Conservation (phyloP, 2,113 vertebrate genomes). For the Melanocharis versteri region DNA sequence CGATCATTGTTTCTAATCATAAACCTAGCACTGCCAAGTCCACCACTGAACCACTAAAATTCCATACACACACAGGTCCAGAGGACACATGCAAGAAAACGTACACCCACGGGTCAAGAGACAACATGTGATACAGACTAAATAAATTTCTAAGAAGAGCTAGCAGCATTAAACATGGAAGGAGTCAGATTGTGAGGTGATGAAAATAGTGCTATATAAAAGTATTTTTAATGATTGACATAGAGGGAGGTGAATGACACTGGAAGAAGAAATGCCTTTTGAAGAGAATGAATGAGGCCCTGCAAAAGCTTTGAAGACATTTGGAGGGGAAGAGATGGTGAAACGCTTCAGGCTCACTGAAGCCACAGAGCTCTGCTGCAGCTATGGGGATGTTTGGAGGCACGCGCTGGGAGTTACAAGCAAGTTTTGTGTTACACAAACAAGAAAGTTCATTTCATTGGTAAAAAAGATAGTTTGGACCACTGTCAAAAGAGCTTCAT, state of each 20-base stretch:
- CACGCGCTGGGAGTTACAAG: background rate
- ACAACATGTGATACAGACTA: background rate
- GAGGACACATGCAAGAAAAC: background rate
- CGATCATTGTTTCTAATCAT: background rate
- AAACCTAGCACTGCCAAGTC: background rate
- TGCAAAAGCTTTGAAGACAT: background rate
- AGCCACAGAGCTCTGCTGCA: background rate
- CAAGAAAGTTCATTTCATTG: background rate
- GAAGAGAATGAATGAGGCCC: background rate
- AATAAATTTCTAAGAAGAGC: background rate
- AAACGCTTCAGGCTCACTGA: background rate
- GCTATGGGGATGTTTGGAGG: background rate
- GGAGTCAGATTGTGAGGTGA: background rate
- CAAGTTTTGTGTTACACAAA: background rate
- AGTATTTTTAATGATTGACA: background rate
- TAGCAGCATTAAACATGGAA: background rate
- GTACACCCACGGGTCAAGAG: background rate
- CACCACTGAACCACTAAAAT: background rate
- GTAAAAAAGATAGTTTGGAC: background rate
- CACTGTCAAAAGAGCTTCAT: background rate
- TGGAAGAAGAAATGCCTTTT: background rate
- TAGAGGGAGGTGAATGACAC: background rate
- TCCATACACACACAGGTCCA: background rate
- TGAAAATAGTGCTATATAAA: background rate
- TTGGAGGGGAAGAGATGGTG: background rate